phyloP scores from a whole-genome alignment of 2,888 invertebrate genomes.

The Ornithoptera alexandrae region DNA sequence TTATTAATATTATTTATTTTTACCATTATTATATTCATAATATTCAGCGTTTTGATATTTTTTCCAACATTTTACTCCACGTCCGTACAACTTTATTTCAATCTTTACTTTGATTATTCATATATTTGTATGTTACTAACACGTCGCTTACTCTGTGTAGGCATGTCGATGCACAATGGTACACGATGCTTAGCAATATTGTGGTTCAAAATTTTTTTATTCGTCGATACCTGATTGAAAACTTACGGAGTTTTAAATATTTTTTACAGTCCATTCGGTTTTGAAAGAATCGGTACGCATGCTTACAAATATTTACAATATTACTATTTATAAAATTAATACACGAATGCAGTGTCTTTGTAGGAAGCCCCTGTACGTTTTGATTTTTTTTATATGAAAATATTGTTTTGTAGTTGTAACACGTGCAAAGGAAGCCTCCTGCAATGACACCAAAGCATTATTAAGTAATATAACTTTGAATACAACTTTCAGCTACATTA shows the following conservation, averaged over 20 bases:
- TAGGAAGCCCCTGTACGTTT: constrained; percentile 4
- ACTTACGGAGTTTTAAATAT: constrained; percentile 53
- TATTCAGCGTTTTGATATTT: constrained; percentile 58
- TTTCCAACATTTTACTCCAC: constrained; percentile 64
- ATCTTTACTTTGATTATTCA: constrained; percentile 47
- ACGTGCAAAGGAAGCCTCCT: constrained; percentile 8
- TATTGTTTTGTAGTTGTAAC: background rate
- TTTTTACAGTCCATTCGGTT: constrained; percentile 66
- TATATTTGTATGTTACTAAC: constrained; percentile 48
- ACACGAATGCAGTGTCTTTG: constrained; percentile 9
- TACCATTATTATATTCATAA: constrained; percentile 58
- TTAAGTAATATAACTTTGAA: constrained; percentile 1
- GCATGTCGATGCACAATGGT: constrained; percentile 67
- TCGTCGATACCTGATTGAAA: constrained; percentile 35
- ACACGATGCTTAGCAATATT: constrained; percentile 53
- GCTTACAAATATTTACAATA: constrained; percentile 41
- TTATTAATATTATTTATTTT: constrained; percentile 55
- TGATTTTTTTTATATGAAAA: background rate
- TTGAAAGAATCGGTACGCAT: constrained; percentile 72
- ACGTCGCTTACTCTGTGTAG: constrained; percentile 60
- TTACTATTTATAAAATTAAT: constrained; percentile 26
- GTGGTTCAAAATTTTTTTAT: constrained; percentile 26
- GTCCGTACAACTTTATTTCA: constrained; percentile 48
- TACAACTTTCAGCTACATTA: constrained; percentile 20
- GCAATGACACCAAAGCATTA: constrained; percentile 11